A percentile compares a stretch with the other conserved stretches of the same genome.
Conservation (phyloP, 2,888 invertebrate genomes). For the Amiota minor region DNA sequence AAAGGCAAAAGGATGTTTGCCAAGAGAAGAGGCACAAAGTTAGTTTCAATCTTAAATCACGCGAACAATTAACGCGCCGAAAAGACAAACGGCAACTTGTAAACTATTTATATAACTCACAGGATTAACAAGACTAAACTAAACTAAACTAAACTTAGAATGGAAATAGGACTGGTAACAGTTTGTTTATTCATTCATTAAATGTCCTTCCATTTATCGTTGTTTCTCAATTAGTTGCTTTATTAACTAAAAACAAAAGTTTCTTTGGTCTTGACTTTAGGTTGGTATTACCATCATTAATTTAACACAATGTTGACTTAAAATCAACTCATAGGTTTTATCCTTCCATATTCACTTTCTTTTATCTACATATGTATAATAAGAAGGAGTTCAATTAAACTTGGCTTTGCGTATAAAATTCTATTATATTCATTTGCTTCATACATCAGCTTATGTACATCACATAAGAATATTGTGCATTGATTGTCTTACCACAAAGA, state of each 20-base stretch:
- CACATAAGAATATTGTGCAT: too few species aligned
- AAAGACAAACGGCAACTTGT: neutral
- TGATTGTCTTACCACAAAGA: too few species aligned
- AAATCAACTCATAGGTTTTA: slow-evolving; percentile 7
- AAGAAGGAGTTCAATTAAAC: too few species aligned
- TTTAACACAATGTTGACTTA: neutral
- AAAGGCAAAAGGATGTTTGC: neutral
- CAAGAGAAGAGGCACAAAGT: too few species aligned
- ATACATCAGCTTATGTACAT: too few species aligned
- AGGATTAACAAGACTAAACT: too few species aligned
- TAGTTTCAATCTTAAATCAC: slow-evolving; percentile 57
- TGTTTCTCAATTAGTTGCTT: slow-evolving; percentile 10
- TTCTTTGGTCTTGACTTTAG: neutral
- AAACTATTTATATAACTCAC: neutral
- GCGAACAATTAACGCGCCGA: slow-evolving; percentile 63
- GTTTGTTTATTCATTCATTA: slow-evolving; percentile 63
- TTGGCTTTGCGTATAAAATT: too few species aligned
- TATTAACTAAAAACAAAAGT: neutral
- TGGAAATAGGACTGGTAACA: slow-evolving; percentile 34
- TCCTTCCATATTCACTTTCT: neutral
- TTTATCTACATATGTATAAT: neutral
- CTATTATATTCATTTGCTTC: too few species aligned
- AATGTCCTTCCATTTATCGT: slow-evolving; percentile 37
- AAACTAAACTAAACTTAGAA: too few species aligned
- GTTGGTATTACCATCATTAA: neutral